Conservation (phyloP, 2,797 vertebrate genomes). For the Sylvilagus floridanus region DNA sequence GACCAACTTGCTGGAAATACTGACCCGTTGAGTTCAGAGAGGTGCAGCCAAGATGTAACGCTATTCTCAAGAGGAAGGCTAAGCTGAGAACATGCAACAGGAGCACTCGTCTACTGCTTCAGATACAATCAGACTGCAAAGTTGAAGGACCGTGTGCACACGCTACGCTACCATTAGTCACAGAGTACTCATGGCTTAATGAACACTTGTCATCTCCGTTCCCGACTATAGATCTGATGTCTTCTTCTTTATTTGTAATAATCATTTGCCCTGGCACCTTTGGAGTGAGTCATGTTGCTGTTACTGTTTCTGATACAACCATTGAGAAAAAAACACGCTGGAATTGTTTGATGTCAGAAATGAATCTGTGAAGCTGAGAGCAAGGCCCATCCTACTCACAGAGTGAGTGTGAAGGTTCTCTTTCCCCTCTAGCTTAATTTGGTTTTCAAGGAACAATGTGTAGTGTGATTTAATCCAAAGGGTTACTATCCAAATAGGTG, state of each 20-base stretch:
- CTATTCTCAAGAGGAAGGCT: neutral
- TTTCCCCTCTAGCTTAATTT: conserved; percentile 26
- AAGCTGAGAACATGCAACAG: neutral
- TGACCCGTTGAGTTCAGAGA: neutral
- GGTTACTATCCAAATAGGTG: neutral
- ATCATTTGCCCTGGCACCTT: neutral
- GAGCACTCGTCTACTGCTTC: neutral
- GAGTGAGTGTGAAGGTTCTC: neutral
- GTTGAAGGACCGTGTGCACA: neutral
- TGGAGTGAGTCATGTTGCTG: neutral
- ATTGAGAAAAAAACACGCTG: neutral
- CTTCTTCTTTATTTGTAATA: neutral
- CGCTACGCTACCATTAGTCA: neutral
- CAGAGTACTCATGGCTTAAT: too few species aligned
- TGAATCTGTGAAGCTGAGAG: neutral
- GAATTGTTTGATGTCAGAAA: neutral
- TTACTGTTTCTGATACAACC: neutral
- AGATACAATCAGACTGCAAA: neutral
- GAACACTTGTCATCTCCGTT: neutral
- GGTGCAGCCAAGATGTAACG: neutral
- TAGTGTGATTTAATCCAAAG: conserved; percentile 33
- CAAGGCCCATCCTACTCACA: neutral
- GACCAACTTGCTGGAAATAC: neutral
- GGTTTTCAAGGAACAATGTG: conserved; percentile 18
- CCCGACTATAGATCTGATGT: neutral